phyloP scores from a whole-genome alignment of 2,888 invertebrate genomes.

The Synergus laeviventris region DNA sequence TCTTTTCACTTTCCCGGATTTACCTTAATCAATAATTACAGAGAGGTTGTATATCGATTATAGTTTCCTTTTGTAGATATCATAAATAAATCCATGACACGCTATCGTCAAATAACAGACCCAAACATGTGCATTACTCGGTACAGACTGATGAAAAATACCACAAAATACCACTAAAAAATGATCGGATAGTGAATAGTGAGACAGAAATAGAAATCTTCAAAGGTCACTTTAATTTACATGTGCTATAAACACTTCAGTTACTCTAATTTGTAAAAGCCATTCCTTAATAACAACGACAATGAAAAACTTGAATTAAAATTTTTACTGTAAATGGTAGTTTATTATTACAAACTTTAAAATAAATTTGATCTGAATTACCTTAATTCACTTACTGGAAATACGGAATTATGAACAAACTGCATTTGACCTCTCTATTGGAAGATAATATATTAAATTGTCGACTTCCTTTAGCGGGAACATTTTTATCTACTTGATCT shows the following conservation, averaged over 20 bases:
- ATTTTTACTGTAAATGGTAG: background rate
- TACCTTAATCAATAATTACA: constrained; percentile 3
- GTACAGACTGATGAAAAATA: constrained; percentile 4
- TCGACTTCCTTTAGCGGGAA: background rate
- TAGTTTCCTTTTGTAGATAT: constrained; percentile 25
- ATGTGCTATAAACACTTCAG: constrained; percentile 4
- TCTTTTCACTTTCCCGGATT: background rate
- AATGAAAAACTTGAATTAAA: background rate
- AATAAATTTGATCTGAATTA: background rate
- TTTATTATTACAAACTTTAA: background rate
- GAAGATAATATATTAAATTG: background rate
- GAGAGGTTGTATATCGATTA: constrained; percentile 23
- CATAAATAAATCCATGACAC: constrained; percentile 48
- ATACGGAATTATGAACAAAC: background rate
- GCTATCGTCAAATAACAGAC: constrained; percentile 48
- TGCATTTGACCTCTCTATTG: background rate
- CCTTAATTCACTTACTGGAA: background rate
- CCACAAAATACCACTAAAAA: constrained; percentile 3
- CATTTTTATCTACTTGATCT: constrained; percentile 24
- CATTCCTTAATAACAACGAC: background rate
- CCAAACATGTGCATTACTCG: constrained; percentile 50
- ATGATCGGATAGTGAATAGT: background rate
- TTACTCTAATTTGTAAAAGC: background rate
- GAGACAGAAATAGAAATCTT: constrained; percentile 3
- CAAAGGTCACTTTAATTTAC: constrained; percentile 24